Percentiles rank a stretch among this genome's conserved stretches.
Conservation (phyloP, 2,888 invertebrate genomes). For the Isoperla grammatica region DNA sequence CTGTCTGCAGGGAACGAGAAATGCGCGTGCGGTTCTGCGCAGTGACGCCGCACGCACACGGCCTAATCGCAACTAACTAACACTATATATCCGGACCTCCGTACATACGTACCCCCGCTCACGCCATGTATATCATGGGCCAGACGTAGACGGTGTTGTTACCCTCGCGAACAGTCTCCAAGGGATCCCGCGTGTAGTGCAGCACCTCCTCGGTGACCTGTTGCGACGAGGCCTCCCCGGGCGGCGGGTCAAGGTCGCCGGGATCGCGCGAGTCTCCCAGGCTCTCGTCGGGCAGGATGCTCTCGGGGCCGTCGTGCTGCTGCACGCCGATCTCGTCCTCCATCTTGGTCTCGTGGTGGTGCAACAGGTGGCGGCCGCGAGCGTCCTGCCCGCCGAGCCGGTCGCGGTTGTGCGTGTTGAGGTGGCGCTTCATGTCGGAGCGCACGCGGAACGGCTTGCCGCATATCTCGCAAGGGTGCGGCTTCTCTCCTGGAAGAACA, state of each 20-base stretch:
- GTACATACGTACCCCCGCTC: too few relatives aligned
- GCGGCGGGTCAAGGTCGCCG: conserved; percentile 33
- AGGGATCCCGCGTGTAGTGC: conserved; percentile 40
- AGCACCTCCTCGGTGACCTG: conserved; percentile 34
- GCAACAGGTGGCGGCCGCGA: not conserved
- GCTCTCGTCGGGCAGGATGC: conserved; percentile 33
- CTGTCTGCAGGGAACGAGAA: too few relatives aligned
- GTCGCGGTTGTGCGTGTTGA: conserved; percentile 57
- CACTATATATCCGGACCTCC: too few relatives aligned
- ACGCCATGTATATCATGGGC: conserved; percentile 38
- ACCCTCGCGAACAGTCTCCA: conserved; percentile 43
- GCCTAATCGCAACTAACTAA: too few relatives aligned
- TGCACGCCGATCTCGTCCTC: conserved; percentile 11
- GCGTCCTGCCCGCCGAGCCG: not conserved
- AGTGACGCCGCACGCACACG: too few relatives aligned
- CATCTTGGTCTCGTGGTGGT: conserved; percentile 2
- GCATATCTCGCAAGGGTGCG: conserved; percentile 68
- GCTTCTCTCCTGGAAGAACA: conserved; percentile 59
- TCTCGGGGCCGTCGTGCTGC: conserved; percentile 23
- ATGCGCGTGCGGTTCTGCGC: too few relatives aligned
- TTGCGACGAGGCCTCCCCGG: conserved; percentile 17
- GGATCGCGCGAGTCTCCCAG: conserved; percentile 31
- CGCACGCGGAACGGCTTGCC: conserved; percentile 76
- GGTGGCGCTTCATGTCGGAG: conserved; percentile 77
- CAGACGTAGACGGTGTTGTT: conserved; percentile 45